Evolutionary conservation across 2,113 vertebrate genomes (phyloP), one percentile per base, ranked within the genome.

Genomic region (Ivindomyrus marchei): DNA sequence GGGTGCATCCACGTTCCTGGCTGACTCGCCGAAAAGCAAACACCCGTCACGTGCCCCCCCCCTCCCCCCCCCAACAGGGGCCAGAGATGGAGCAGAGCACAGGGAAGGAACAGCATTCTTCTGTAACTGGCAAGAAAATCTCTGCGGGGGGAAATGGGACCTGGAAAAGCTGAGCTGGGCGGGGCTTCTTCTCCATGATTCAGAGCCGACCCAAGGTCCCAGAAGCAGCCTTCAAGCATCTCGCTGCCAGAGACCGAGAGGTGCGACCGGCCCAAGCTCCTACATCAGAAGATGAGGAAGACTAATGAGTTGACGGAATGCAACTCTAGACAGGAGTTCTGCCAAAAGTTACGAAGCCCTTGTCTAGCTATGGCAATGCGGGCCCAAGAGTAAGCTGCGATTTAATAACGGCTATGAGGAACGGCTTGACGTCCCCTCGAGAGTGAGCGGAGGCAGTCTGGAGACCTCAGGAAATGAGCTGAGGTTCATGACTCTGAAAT

Each of bases 281-380:
- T 10, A 86, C 24, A 86, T 47, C 19, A 50, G 45, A 50, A n/a
- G 42, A 70, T 6, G 24, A 84, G 21, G 42, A 84, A 42, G 21
- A 85, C 42, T 85, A 85, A 49, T 49, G 39, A 84, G 62, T 80
- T 36, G 36, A 80, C 13, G 5, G 74, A 80, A 42, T 80, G 74
- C 4, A 39, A 70, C 62, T 70, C 17, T 80, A 19, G 74, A 42
- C 74, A 17, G 31, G 74, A 80, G 74, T 80, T n/a, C 74, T 39
- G 74, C 62, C n/a, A 31, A 21, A 87, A 90, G 90, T n/a, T 56
- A 53, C 24, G n/a, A n/a, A 58, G 88, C 85, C 19, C 49, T 53
- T 66, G 90, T 80, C 89, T 74, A 90, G 27, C 45, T 70, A 74
- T 56, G 27, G 47, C 36, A 91, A 91, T 92, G 90, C 74, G 27